Evolutionary conservation across 2,888 invertebrate genomes (phyloP), one percentile per base, ranked within the genome.

Genomic region (Campoplex capitator): DNA sequence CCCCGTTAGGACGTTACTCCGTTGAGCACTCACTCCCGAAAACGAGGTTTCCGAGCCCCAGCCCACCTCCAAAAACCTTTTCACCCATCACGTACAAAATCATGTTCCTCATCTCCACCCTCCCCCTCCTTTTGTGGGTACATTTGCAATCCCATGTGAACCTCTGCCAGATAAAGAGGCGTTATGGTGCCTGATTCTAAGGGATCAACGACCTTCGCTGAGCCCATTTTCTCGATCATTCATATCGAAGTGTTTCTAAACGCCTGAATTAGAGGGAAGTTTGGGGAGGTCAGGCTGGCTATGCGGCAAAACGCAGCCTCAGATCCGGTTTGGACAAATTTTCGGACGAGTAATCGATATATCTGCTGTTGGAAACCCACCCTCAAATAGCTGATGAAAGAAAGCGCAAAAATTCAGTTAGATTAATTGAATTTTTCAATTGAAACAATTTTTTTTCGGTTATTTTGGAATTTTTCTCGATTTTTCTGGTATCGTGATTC

Each of bases 1-100:
- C 73, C 73, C 13, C 79, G 83, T 56, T 78, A 70, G 76, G 35
- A 76, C 76, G 76, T 76, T 65, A 76, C 76, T 62, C 35, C 48
- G 76, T 62, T 18, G 32, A 54, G 16, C 73, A 54, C 73, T 38
- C 35, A 38, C 67, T n/a, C 38, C 67, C 38, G n/a, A 67, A 67
- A 58, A 28, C 28, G 11, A 58, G 28, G 4, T 58, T 28, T 3
- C 28, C 56, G 38, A 38, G 7, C 8, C 58, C 28, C 11, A 3
- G 13, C 58, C 13, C 13, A 3, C 16, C 70, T 18, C 70, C 48
- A 48, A 23, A 23, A 38, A 28, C 45, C n/a, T 42, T 68, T 68
- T 68, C n/a, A 7, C 4, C 23, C 58, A 28, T 58, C 4, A 28
- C 58, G 28, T 13, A 13, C 58, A 58, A 58, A 58, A 58, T 58